Evolutionary conservation across 2,113 vertebrate species (phyloP).

Genomic region (Prunella fulvescens): DNA sequence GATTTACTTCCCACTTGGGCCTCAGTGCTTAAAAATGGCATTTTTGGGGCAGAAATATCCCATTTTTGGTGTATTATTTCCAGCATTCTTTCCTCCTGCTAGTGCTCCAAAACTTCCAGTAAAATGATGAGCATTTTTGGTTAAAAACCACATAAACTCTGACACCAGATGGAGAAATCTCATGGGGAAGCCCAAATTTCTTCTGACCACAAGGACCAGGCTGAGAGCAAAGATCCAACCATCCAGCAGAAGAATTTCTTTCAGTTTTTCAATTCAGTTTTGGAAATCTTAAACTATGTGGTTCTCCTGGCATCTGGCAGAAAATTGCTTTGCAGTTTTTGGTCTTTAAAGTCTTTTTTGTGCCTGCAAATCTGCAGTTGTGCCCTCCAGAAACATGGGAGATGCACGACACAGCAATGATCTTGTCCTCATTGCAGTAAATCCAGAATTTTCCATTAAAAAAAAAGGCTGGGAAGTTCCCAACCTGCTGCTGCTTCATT

Average conservation of each 20-base stretch:
- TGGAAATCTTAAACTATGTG: neutral
- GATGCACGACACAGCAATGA: fast-evolving
- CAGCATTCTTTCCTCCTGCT: neutral
- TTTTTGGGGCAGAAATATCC: neutral
- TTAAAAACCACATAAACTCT: neutral
- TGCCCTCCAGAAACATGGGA: neutral
- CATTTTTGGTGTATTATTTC: neutral
- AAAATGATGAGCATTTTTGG: neutral
- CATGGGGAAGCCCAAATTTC: neutral
- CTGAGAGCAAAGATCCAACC: neutral
- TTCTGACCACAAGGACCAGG: neutral
- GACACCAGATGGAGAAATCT: neutral
- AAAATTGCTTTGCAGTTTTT: neutral
- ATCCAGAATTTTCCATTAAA: neutral
- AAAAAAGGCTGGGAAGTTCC: neutral
- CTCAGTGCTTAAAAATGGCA: neutral
- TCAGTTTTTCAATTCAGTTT: fast-evolving
- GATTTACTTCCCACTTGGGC: neutral
- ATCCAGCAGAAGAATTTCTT: neutral
- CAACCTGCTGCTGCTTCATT: neutral
- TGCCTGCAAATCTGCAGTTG: neutral
- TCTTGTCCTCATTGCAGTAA: neutral
- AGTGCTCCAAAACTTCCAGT: neutral
- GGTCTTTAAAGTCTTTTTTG: neutral
- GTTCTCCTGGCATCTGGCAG: neutral